Evolutionary conservation across 2,888 invertebrate species (phyloP).

Genomic region (Uropetala carovei): DNA sequence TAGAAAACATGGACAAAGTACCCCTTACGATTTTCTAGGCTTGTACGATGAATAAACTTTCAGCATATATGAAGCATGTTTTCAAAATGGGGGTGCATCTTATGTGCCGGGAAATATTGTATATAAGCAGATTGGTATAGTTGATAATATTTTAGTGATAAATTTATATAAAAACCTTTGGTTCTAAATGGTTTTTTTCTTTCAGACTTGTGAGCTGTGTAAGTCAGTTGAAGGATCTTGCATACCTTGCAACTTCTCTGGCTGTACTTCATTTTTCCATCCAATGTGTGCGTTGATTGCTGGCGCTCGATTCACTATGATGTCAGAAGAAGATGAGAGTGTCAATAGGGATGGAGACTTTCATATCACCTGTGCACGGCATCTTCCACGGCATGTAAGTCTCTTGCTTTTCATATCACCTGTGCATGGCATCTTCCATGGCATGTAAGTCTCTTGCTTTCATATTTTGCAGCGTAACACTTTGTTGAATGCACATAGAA

Average conservation of each 20-base stretch:
- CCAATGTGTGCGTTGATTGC: constrained; percentile 79
- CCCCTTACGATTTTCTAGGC: no score
- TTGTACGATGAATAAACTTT: no score
- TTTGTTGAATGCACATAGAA: no score
- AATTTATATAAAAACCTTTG: no score
- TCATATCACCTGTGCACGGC: constrained; percentile 45
- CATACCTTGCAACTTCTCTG: constrained; percentile 2
- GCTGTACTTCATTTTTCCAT: constrained; percentile 77
- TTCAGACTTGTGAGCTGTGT: constrained; percentile 69
- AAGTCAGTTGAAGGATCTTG: constrained; percentile 70
- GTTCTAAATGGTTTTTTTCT: background rate
- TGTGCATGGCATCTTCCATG: constrained; percentile 40
- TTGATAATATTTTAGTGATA: no score
- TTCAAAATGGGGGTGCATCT: no score
- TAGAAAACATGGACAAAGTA: no score
- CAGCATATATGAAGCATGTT: no score
- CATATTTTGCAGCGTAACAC: background rate
- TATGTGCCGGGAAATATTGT: no score
- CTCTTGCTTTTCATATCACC: background rate
- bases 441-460: background rate
- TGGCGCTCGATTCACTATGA: constrained; percentile 75
- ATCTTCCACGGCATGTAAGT: constrained; percentile 32
- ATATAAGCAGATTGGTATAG: no score
- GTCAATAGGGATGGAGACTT: constrained; percentile 33
- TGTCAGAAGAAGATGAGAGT: constrained; percentile 4